A percentile compares a stretch with the other conserved stretches of the same genome.
These are phyloP conservation scores for Glyptemys insculpta DNA, from an alignment of 2,797 vertebrate species.

Conservation along the genomic window DNA sequence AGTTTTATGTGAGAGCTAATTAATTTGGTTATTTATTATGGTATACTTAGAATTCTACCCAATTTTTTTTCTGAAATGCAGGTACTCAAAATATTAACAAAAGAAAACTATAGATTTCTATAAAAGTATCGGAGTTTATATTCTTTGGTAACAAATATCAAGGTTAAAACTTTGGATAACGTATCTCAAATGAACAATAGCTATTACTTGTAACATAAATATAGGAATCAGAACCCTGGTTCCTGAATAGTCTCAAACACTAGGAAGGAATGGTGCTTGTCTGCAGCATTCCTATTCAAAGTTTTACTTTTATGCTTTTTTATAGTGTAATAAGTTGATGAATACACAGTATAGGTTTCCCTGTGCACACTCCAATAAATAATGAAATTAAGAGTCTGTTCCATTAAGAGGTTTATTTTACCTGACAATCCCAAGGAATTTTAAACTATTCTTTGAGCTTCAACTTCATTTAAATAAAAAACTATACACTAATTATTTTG, in stretches of 20 bases:
- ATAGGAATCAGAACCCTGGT: neutral
- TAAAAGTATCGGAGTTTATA: neutral
- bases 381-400: neutral
- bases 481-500: conserved; percentile 74
- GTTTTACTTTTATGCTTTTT: neutral
- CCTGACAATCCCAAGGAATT: neutral
- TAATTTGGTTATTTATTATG: neutral
- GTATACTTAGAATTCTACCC: neutral
- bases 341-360: neutral
- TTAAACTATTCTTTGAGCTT: neutral
- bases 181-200: rapidly evolving
- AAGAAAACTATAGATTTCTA: rapidly evolving
- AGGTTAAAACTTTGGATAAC: neutral
- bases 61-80: neutral
- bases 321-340: neutral
- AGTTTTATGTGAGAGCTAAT: neutral
- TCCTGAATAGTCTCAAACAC: rapidly evolving
- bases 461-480: conserved; percentile 50
- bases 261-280: rapidly evolving
- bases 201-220: neutral
- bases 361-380: neutral
- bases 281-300: rapidly evolving
- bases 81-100: neutral
- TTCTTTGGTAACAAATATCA: rapidly evolving
- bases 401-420: neutral